Conservation (phyloP, 2,113 vertebrate species). For the Ranitomeya variabilis region DNA sequence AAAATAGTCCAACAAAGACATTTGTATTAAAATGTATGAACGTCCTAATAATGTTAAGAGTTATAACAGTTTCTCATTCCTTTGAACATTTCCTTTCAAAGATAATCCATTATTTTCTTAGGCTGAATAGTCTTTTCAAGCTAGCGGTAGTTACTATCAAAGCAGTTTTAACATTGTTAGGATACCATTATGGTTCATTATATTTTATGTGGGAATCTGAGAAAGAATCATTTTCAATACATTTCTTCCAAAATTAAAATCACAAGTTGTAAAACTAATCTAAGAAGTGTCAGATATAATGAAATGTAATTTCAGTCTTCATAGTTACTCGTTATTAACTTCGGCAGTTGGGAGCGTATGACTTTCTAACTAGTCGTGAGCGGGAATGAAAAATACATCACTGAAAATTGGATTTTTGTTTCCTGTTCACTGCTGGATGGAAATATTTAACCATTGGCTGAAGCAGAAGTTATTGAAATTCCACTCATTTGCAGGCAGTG, state of each 20-base stretch:
- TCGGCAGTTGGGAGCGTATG: conserved; percentile 40
- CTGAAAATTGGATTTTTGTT: conserved; percentile 58
- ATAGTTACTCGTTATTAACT: conserved; percentile 61
- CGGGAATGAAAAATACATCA: conserved; percentile 58
- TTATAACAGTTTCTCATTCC: conserved; percentile 54
- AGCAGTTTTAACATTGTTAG: conserved; percentile 69
- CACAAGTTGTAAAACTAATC: conserved; percentile 71
- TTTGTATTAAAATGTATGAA: conserved; percentile 54
- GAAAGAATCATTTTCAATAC: conserved; percentile 68
- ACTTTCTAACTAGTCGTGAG: conserved; percentile 47
- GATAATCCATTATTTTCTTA: conserved; percentile 62
- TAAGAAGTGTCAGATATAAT: conserved; percentile 66
- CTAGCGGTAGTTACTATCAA: conserved; percentile 62
- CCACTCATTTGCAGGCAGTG: neutral
- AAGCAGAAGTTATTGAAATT: neutral
- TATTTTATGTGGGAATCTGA: conserved; percentile 70
- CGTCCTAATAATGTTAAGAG: conserved; percentile 64
- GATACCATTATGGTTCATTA: conserved; percentile 70
- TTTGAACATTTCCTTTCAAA: conserved; percentile 64
- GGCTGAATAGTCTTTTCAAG: conserved; percentile 63
- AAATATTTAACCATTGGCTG: conserved; percentile 28
- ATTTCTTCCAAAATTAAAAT: conserved; percentile 72
- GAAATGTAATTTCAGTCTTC: conserved; percentile 65
- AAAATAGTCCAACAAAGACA: conserved; percentile 48
- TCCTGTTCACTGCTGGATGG: conserved; percentile 9